phyloP scores from a whole-genome alignment of 2,888 invertebrate genomes.

The Penaeus monodon region DNA sequence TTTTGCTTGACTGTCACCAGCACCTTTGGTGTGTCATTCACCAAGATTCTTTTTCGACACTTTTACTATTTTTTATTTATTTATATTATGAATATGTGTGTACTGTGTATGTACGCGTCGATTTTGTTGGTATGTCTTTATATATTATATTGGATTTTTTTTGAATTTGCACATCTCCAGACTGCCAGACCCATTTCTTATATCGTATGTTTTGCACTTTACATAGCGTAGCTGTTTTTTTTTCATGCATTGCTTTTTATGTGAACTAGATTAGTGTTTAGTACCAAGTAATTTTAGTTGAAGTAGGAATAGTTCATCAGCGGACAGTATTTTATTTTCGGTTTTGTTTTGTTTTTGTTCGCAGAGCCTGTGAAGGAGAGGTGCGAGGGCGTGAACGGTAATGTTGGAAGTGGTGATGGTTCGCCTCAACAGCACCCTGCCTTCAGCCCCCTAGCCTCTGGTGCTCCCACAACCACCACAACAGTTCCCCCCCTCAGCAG shows the following conservation, averaged over 20 bases:
- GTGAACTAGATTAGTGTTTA: not conserved
- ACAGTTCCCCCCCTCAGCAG: conserved; percentile 31
- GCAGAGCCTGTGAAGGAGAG: conserved; percentile 61
- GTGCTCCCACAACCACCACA: conserved; percentile 43
- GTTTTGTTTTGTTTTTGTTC: conserved; percentile 30
- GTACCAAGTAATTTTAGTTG: not conserved
- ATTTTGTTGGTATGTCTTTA: not conserved
- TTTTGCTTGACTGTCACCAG: too few species aligned
- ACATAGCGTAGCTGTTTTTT: not conserved
- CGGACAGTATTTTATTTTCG: too few species aligned
- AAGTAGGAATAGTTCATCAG: too few species aligned
- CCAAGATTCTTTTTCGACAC: too few species aligned
- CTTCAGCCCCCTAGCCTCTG: conserved; percentile 44
- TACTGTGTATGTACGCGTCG: too few species aligned
- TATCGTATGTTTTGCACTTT: not conserved
- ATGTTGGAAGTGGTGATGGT: conserved; percentile 48
- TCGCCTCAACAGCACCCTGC: conserved; percentile 30
- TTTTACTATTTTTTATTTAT: too few species aligned
- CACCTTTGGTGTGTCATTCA: too few species aligned
- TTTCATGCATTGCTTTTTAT: conserved; percentile 1
- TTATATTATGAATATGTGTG: too few species aligned
- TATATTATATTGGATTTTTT: not conserved
- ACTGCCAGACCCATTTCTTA: conserved; percentile 12
- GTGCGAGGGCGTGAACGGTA: conserved; percentile 62
- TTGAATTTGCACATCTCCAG: not conserved